Evolutionary conservation across 2,113 vertebrate species (phyloP).

Genomic region (Tychaedon coryphoeus): DNA sequence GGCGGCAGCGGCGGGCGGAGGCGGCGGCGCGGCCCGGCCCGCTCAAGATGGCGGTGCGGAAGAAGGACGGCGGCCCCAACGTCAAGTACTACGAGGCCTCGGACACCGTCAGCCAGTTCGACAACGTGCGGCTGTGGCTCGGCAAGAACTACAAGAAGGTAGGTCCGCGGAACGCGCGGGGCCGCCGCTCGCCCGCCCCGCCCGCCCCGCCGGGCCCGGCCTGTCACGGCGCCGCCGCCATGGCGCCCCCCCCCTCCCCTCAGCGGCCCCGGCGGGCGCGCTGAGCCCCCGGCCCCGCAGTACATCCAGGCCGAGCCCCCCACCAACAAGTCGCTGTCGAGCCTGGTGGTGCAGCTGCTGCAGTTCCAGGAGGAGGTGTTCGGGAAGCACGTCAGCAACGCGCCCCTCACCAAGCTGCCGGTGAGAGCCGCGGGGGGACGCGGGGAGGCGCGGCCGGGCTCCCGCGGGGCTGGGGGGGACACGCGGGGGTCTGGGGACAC

Average conservation of each 20-base stretch:
- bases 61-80: too few species aligned
- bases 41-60: too few species aligned
- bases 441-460: not conserved
- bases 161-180: too few species aligned
- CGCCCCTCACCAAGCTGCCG: constrained; percentile 92
- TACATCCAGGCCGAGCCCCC: constrained; percentile 96
- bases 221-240: too few species aligned
- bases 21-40: too few species aligned
- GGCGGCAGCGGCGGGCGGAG: not conserved
- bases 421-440: constrained; percentile 61
- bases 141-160: too few species aligned
- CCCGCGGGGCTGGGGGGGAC: not conserved
- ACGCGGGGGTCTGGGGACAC: rapidly evolving
- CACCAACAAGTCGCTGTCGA: constrained; percentile 96
- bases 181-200: too few species aligned
- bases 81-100: too few species aligned
- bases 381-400: constrained; percentile 95
- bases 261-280: not conserved
- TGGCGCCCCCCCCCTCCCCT: not conserved
- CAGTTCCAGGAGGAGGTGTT: constrained; percentile 99
- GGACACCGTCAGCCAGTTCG: too few species aligned
- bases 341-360: constrained; percentile 93
- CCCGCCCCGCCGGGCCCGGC: too few species aligned
- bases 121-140: too few species aligned
- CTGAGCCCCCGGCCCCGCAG: constrained; percentile 52